Percentiles rank a stretch among this genome's conserved stretches.
Evolutionary conservation across 2,888 invertebrate species (phyloP).

Genomic region (Catotricha subobsoleta): DNA sequence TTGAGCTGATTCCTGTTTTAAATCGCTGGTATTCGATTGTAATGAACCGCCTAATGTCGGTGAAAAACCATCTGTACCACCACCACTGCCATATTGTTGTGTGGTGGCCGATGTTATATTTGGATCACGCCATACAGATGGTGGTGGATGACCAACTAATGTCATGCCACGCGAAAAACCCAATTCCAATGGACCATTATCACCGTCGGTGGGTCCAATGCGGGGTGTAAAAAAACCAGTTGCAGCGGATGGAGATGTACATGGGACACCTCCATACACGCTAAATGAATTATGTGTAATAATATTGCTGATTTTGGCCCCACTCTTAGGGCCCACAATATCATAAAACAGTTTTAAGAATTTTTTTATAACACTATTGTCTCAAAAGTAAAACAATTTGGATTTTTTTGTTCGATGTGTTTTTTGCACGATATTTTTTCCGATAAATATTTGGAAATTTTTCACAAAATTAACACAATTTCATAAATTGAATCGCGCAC

Average conservation of each 20-base stretch:
- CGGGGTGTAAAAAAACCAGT: constrained; percentile 2
- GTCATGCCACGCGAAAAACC: not conserved
- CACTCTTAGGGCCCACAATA: constrained; percentile 10
- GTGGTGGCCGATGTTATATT: constrained; percentile 2
- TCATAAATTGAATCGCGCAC: too few species aligned
- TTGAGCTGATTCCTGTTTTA: constrained; percentile 1
- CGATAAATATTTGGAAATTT: too few species aligned
- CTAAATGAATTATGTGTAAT: constrained; percentile 32
- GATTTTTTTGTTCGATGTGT: too few species aligned
- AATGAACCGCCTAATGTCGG: not conserved
- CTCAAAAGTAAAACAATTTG: too few species aligned
- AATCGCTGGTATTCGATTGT: not conserved
- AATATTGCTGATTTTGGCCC: constrained; percentile 29
- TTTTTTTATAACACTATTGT: too few species aligned
- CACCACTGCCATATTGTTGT: not conserved
- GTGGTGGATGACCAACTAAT: constrained; percentile 2
- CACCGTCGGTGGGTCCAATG: not conserved
- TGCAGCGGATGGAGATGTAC: constrained; percentile 1
- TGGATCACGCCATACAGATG: constrained; percentile 3
- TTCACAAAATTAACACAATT: too few species aligned
- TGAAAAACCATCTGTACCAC: not conserved
- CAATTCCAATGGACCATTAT: constrained; percentile 2
- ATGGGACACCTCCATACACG: constrained; percentile 30
- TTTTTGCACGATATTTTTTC: too few species aligned
- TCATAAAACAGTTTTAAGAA: too few species aligned